Evolutionary conservation across 2,797 vertebrate genomes (phyloP).

Genomic region (Strix occidentalis): DNA sequence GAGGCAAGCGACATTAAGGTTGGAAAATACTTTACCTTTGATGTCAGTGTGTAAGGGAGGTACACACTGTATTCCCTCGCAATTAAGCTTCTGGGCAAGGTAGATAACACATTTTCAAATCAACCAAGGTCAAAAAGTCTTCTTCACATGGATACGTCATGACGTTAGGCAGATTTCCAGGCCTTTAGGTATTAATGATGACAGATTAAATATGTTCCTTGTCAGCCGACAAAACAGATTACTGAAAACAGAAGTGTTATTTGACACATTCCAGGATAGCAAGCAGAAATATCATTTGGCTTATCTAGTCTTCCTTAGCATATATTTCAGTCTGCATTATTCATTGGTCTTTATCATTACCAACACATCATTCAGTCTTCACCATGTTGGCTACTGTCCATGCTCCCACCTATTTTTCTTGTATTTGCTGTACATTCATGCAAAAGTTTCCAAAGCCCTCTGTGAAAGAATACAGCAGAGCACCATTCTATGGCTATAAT

Average conservation of each 20-base stretch:
- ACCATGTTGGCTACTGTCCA: neutral
- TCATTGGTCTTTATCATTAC: neutral
- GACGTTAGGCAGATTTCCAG: slow-evolving; percentile 28
- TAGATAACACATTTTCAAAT: slow-evolving; percentile 44
- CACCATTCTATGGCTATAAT: neutral
- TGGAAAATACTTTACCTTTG: slow-evolving; percentile 19
- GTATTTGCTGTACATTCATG: neutral
- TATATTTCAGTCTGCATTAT: slow-evolving; percentile 8
- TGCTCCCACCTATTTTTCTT: neutral
- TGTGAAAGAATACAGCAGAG: neutral
- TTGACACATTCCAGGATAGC: slow-evolving; percentile 21
- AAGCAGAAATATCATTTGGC: neutral
- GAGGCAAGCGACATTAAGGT: neutral
- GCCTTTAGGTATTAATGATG: neutral
- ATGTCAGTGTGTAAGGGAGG: neutral
- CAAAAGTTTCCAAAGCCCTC: neutral
- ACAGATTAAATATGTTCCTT: slow-evolving; percentile 46
- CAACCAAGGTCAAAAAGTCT: slow-evolving; percentile 21
- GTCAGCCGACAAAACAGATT: slow-evolving; percentile 34
- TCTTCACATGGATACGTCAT: neutral
- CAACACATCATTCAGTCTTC: neutral
- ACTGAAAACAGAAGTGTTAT: slow-evolving; percentile 26
- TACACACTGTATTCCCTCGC: neutral
- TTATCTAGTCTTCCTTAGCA: neutral
- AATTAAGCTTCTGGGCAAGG: slow-evolving; percentile 22